phyloP scores from a whole-genome alignment of 2,113 vertebrate genomes.

The Sinocyclocheilus anophthalmus region DNA sequence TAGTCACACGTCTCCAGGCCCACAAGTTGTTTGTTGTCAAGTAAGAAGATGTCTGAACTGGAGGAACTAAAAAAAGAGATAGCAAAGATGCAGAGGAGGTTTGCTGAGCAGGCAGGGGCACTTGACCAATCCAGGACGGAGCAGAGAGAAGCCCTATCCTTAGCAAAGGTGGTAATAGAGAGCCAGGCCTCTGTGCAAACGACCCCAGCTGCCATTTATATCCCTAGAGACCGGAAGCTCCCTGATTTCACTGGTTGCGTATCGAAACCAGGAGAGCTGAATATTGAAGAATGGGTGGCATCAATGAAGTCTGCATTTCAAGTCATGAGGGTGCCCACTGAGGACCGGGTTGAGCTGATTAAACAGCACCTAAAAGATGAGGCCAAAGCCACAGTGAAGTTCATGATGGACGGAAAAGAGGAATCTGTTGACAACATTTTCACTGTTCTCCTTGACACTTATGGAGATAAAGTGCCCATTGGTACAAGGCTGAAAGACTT shows the following conservation, averaged over 20 bases:
- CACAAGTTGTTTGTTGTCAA: neutral
- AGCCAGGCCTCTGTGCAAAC: neutral
- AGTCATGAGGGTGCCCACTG: neutral
- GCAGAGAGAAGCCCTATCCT: slow-evolving; percentile 14
- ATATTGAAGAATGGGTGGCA: slow-evolving; percentile 18
- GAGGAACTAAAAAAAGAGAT: slow-evolving; percentile 2
- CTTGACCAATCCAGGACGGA: neutral
- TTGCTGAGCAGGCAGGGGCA: neutral
- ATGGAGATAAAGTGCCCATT: neutral
- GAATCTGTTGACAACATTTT: slow-evolving; percentile 2
- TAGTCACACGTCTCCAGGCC: too few species aligned
- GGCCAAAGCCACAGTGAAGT: too few species aligned
- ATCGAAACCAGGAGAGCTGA: neutral
- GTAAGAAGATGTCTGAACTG: neutral
- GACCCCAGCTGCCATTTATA: slow-evolving; percentile 12
- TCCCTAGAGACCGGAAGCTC: slow-evolving; percentile 6
- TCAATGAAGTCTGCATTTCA: slow-evolving; percentile 19
- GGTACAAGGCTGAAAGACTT: neutral
- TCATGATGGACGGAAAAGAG: too few species aligned
- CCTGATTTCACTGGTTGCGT: slow-evolving; percentile 6
- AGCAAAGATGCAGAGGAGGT: too few species aligned
- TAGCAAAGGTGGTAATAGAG: neutral
- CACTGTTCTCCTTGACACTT: neutral
- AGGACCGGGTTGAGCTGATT: neutral
- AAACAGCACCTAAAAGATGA: slow-evolving; percentile 15